Conservation (phyloP, 2,888 invertebrate genomes). For the Acleris literana region DNA sequence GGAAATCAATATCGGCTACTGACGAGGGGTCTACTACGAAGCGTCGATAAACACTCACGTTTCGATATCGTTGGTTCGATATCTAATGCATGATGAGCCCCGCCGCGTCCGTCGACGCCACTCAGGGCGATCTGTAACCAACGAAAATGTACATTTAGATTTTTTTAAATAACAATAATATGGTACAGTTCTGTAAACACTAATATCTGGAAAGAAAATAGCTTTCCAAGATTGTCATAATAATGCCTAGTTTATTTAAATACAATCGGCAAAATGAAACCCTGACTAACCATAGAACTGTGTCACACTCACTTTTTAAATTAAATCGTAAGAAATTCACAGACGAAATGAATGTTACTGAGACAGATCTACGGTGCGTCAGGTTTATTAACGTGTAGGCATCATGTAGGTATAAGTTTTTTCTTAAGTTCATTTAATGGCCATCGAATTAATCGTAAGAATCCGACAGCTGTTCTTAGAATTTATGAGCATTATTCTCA, state of each 20-base stretch:
- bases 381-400: no score
- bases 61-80: slow-evolving; percentile 81
- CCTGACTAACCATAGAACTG: no score
- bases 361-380: no score
- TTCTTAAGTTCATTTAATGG: neutral
- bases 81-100: slow-evolving; percentile 77
- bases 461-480: neutral
- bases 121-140: slow-evolving; percentile 54
- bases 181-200: neutral
- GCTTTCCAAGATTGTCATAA: no score
- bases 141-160: slow-evolving; percentile 15
- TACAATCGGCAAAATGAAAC: no score
- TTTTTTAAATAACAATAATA: neutral
- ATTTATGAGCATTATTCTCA: neutral
- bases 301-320: no score
- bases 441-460: neutral
- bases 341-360: no score
- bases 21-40: neutral
- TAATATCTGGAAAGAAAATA: no score
- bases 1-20: neutral
- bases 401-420: neutral
- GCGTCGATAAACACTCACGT: slow-evolving; percentile 63
- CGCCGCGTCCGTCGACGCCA: slow-evolving; percentile 54
- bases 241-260: no score
- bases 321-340: no score